Evolutionary conservation across 2,888 invertebrate species (phyloP), one percentile per base, ranked within the genome.

Genomic region (Pegoplata infirma): DNA sequence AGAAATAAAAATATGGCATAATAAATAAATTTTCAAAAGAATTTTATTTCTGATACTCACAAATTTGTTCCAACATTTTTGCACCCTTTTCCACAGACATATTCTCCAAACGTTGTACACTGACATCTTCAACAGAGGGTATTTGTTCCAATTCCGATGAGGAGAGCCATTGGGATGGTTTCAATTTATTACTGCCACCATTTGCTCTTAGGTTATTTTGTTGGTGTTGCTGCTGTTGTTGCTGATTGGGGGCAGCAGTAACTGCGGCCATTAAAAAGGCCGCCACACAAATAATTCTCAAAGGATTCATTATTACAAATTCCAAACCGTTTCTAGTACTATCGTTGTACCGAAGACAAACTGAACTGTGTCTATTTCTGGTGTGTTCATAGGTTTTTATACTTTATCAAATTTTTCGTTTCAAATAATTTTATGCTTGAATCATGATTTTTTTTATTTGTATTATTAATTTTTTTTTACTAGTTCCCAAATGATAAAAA

Each of bases 131-230:
- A 4, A 88, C 59, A 17, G 77, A 47, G 0, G 88, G 86, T 73
- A 84, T 51, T 46, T 82, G 71, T 58, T 86, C 82, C 28, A 87
- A 81, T 10, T 88, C 82, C n/a, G 66, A 80, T 0, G 69, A 49
- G n/a, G 80, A 83, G 0, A 87, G 80, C 87, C 88, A 87, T 63
- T 86, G 84, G 36, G 82, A 83, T 21, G 88, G 88, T 72, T 85
- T 82, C 53, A 84, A 76, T 25, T 72, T 75, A 56, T 47, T 81
- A 56, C 32, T 76, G 32, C 78, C 40, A 21, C 82, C 76, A 71
- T 84, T 86, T 32, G 10, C 32, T 32, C 32, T 32, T 10, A n/a
- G n/a, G n/a, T n/a, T n/a, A n/a, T n/a, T n/a, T n/a, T n/a, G n/a
- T n/a, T n/a, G n/a, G n/a, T n/a, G n/a, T n/a, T 16, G 76, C 14